Evolutionary conservation across 2,888 invertebrate species (phyloP).

Genomic region (Seira sanloemensis): DNA sequence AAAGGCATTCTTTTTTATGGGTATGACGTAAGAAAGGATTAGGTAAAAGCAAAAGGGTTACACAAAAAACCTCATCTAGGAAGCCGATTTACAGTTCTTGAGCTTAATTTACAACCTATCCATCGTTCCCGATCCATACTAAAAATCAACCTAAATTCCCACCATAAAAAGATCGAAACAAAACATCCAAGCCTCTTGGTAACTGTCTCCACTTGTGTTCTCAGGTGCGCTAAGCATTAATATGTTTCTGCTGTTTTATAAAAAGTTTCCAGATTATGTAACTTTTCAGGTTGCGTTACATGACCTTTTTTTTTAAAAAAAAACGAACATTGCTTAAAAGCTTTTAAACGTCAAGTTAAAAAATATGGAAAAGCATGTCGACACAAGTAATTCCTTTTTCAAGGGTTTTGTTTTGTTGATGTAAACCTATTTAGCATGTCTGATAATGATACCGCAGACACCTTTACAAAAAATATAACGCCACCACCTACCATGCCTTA

Average conservation of each 20-base stretch:
- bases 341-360: background rate
- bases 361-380: background rate
- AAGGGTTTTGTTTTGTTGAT: background rate
- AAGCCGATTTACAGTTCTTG: background rate
- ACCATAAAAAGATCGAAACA: no score
- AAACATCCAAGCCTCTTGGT: no score
- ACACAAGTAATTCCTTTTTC: background rate
- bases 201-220: no score
- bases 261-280: background rate
- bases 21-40: no score
- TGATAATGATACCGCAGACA: slow-evolving; percentile 32
- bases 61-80: background rate
- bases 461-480: slow-evolving; percentile 23
- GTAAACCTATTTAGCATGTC: slow-evolving; percentile 13
- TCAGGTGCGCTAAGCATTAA: no score
- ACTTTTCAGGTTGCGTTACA: no score
- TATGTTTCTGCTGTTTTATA: background rate
- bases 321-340: no score
- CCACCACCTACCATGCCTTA: slow-evolving; percentile 27
- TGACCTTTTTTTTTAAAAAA: no score
- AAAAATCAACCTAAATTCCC: no score
- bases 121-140: no score
- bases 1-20: no score
- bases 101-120: background rate
- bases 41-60: background rate